Conservation (phyloP, 2,113 vertebrate genomes). For the Tapirus terrestris region DNA sequence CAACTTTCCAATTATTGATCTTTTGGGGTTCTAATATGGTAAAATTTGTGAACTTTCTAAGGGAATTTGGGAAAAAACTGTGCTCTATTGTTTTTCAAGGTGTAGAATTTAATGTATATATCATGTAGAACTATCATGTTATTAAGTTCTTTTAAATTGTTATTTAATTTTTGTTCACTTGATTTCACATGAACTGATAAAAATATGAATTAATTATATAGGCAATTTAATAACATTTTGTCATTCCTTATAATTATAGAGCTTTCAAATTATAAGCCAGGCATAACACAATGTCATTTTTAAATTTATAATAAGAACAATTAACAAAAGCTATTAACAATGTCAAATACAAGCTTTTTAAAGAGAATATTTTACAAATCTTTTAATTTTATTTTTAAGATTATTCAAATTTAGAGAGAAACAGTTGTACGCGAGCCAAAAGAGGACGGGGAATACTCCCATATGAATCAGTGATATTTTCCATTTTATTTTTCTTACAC, state of each 20-base stretch:
- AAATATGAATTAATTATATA: slow-evolving; percentile 50
- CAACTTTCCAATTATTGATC: neutral
- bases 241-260: slow-evolving; percentile 24
- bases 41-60: neutral
- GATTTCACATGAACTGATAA: neutral
- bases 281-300: neutral
- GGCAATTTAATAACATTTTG: slow-evolving; percentile 53
- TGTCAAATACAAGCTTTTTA: neutral
- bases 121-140: neutral
- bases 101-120: neutral
- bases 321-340: neutral
- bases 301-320: neutral
- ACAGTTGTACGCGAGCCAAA: neutral
- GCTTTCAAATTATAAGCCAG: slow-evolving; percentile 23
- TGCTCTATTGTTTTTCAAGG: neutral
- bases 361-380: neutral
- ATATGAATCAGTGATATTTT: neutral
- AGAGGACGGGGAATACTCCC: neutral
- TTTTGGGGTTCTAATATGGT: neutral
- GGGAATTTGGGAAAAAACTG: neutral
- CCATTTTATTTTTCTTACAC: neutral
- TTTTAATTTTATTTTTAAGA: slow-evolving; percentile 33
- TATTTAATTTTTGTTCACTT: slow-evolving; percentile 37
- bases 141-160: neutral
- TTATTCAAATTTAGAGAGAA: slow-evolving; percentile 28